These are phyloP conservation scores for Musca vetustissima DNA, from an alignment of 1,140 invertebrate genomes.

Conservation along the genomic window DNA sequence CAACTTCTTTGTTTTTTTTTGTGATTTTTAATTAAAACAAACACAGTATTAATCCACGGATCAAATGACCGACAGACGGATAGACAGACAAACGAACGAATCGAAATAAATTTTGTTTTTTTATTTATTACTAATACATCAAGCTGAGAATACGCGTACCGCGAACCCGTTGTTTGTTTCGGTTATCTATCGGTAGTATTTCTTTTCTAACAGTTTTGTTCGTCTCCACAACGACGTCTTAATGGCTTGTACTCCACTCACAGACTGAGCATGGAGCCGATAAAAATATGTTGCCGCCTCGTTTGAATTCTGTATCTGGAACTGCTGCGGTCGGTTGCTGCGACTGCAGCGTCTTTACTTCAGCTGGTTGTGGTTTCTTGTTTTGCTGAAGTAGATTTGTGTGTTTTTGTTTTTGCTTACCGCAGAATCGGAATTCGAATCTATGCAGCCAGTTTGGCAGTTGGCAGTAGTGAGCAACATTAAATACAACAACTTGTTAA, in stretches of 20 bases:
- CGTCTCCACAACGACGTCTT: slow-evolving; percentile 9
- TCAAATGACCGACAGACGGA: too few species aligned
- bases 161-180: background rate
- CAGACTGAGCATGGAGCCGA: slow-evolving; percentile 14
- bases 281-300: background rate
- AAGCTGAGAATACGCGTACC: background rate
- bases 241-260: slow-evolving; percentile 18
- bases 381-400: slow-evolving; percentile 7
- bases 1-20: background rate
- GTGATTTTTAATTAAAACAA: slow-evolving; percentile 19
- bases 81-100: too few species aligned
- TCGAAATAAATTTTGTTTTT: too few species aligned
- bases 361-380: slow-evolving; percentile 4
- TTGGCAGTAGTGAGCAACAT: too few species aligned
- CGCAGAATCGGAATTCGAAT: too few species aligned
- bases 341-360: background rate
- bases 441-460: too few species aligned
- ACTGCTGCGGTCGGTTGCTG: background rate
- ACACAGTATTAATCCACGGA: background rate
- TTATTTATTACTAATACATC: background rate
- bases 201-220: background rate
- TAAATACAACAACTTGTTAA: too few species aligned
- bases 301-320: slow-evolving; percentile 8
- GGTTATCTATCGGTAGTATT: too few species aligned
- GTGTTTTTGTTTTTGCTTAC: background rate